Evolutionary conservation across 2,888 invertebrate genomes (phyloP).

Genomic region (Malthinus flaveolus): DNA sequence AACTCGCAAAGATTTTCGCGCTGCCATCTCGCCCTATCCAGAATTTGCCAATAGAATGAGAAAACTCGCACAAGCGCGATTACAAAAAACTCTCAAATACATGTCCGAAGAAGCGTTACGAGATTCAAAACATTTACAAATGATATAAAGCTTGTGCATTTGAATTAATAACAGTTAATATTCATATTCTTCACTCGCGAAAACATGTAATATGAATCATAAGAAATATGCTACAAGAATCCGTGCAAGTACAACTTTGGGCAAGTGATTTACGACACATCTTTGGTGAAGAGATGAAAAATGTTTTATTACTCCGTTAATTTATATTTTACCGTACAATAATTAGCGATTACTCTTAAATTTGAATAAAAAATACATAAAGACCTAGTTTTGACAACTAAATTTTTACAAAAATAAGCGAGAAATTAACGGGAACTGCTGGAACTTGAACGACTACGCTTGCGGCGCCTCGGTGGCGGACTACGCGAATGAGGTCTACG

Average conservation of each 20-base stretch:
- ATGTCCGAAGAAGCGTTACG: conserved; percentile 11
- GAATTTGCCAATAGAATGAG: conserved; percentile 46
- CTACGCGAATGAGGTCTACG: conserved; percentile 62
- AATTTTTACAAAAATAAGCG: not conserved
- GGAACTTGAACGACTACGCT: conserved; percentile 74
- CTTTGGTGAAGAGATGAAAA: no score
- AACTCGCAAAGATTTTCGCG: conserved; percentile 48
- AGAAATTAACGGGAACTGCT: conserved; percentile 70
- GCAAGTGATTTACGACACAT: no score
- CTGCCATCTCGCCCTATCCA: conserved; percentile 49
- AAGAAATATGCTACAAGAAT: no score
- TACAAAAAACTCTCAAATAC: conserved; percentile 11
- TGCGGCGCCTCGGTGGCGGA: conserved; percentile 65
- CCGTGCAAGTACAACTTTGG: no score
- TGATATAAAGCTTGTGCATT: no score
- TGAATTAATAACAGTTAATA: no score
- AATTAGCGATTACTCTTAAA: not conserved
- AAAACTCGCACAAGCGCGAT: conserved; percentile 37
- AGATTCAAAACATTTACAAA: no score
- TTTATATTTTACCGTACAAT: not conserved
- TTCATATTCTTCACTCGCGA: no score
- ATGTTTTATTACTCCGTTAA: not conserved
- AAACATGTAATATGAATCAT: no score
- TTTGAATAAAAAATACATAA: not conserved
- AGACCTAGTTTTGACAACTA: not conserved